Evolutionary conservation across 1,140 invertebrate species (phyloP).

Genomic region (Drosophila mayri): DNA sequence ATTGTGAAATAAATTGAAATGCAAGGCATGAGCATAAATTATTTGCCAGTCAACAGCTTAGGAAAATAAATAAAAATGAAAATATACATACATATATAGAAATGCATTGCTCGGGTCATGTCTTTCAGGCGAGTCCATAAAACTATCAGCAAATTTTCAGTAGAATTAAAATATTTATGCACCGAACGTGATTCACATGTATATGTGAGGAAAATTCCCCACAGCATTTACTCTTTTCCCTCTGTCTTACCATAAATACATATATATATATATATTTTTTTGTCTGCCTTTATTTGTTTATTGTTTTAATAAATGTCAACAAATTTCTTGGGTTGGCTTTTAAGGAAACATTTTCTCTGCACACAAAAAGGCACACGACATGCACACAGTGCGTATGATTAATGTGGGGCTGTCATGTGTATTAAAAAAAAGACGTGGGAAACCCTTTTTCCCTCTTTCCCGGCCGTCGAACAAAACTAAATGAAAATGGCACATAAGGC

Average conservation of each 20-base stretch:
- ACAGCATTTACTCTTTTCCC: slow-evolving; percentile 7
- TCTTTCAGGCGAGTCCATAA: slow-evolving; percentile 51
- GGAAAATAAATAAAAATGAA: slow-evolving; percentile 39
- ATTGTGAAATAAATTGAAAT: slow-evolving; percentile 78
- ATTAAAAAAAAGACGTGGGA: slow-evolving; percentile 23
- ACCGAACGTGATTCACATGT: slow-evolving; percentile 65
- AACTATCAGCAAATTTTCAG: slow-evolving; percentile 75
- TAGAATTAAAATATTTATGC: slow-evolving; percentile 78
- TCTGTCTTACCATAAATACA: background rate
- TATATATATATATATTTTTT: background rate
- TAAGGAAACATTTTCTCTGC: slow-evolving; percentile 56
- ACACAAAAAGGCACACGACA: slow-evolving; percentile 9
- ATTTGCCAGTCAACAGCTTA: slow-evolving; percentile 38
- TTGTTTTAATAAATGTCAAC: slow-evolving; percentile 82
- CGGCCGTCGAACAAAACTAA: slow-evolving; percentile 35
- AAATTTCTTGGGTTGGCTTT: slow-evolving; percentile 63
- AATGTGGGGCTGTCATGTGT: slow-evolving; percentile 60
- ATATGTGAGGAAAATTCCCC: slow-evolving; percentile 28
- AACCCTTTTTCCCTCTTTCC: slow-evolving; percentile 28
- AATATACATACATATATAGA: slow-evolving; percentile 12
- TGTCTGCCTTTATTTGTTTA: slow-evolving; percentile 68
- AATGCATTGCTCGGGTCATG: slow-evolving; percentile 24
- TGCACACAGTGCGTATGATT: slow-evolving; percentile 63
- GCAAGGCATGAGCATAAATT: slow-evolving; percentile 59
- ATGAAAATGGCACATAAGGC: slow-evolving; percentile 22